Conservation (phyloP, 1,140 invertebrate species). For the Drosophila rhopaloa region DNA sequence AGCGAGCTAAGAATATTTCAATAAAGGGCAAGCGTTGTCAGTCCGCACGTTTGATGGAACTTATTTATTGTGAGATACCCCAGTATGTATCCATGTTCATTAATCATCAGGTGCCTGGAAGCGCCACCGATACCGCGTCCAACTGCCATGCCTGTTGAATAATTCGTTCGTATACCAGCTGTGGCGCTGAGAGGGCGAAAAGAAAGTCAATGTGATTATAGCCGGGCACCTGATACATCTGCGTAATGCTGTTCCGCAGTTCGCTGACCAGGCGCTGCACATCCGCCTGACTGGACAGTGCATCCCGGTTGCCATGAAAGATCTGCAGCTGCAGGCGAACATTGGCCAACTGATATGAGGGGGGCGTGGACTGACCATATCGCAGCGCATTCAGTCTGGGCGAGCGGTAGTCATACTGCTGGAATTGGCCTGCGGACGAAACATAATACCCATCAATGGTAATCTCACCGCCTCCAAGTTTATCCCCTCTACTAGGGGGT, state of each 20-base stretch:
- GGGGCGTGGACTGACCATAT: conserved; percentile 62
- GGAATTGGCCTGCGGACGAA: conserved; percentile 63
- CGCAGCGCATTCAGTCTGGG: conserved; percentile 44
- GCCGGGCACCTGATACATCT: conserved; percentile 61
- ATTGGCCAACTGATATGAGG: conserved; percentile 64
- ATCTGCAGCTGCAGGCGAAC: conserved; percentile 67
- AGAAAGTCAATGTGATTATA: conserved; percentile 80
- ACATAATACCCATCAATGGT: conserved; percentile 12
- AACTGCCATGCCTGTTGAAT: conserved; percentile 53
- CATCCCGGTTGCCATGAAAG: conserved; percentile 69
- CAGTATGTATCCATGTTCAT: not conserved
- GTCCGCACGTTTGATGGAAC: conserved; percentile 14
- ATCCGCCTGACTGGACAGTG: conserved; percentile 54
- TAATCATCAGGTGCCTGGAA: conserved; percentile 13
- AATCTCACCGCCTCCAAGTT: not conserved
- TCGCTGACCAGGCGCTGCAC: conserved; percentile 47
- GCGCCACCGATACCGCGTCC: conserved; percentile 14
- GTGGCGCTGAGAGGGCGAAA: conserved; percentile 58
- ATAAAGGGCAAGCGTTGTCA: conserved; percentile 33
- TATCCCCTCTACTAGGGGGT: not conserved
- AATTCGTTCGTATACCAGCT: conserved; percentile 67
- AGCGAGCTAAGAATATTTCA: conserved; percentile 21
- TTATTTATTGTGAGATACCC: not conserved
- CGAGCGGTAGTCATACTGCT: conserved; percentile 68
- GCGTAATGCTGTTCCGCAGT: conserved; percentile 51